phyloP scores from a whole-genome alignment of 1,140 invertebrate species.

The Atta colombica region DNA sequence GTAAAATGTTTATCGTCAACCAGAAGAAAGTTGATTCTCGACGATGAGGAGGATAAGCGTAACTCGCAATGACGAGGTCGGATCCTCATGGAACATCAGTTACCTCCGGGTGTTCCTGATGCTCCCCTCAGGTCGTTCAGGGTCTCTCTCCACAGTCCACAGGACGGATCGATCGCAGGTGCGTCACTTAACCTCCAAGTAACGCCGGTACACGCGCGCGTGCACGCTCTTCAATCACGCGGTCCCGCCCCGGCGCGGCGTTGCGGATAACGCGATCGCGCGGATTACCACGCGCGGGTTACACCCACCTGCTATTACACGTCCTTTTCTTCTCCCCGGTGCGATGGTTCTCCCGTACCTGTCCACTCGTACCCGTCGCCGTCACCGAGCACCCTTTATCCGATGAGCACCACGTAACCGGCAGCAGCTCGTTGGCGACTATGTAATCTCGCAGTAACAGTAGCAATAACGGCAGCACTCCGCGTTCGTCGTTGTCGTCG shows the following conservation, averaged over 20 bases:
- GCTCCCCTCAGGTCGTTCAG: neutral
- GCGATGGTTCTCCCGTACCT: neutral
- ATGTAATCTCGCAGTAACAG: neutral
- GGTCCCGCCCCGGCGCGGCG: neutral
- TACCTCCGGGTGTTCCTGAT: neutral
- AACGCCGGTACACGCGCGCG: conserved; percentile 61
- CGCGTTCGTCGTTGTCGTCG: neutral
- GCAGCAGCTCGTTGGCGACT: conserved; percentile 7
- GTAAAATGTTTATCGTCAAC: too few relatives aligned
- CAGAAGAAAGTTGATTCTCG: too few relatives aligned
- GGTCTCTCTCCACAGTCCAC: neutral
- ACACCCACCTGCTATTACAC: conserved; percentile 76
- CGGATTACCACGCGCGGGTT: conserved; percentile 55
- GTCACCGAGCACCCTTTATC: conserved; percentile 12
- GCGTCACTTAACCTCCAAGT: conserved; percentile 78
- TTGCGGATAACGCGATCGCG: neutral
- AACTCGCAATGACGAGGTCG: neutral
- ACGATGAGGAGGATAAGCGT: neutral
- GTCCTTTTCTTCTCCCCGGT: conserved; percentile 1
- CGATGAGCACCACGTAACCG: conserved; percentile 7
- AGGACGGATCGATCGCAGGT: conserved; percentile 67
- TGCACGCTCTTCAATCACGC: conserved; percentile 8
- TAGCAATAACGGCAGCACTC: neutral
- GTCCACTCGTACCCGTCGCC: neutral
- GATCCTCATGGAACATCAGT: too few relatives aligned